Evolutionary conservation across 2,797 vertebrate species (phyloP).

Genomic region (Anisognathus igniventris): DNA sequence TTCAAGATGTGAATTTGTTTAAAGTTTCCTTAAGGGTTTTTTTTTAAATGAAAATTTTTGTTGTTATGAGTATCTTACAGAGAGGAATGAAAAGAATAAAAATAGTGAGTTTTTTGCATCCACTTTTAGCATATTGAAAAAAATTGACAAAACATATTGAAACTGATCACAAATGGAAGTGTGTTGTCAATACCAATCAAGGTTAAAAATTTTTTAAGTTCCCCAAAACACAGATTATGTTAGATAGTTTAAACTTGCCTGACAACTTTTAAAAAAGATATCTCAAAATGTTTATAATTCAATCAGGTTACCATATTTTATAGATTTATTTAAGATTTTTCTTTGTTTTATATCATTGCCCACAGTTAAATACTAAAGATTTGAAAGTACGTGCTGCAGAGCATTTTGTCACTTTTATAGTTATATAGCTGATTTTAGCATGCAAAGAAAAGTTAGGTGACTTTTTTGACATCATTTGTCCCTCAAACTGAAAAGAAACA

Average conservation of each 20-base stretch:
- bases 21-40: background rate
- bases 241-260: background rate
- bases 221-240: background rate
- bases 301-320: background rate
- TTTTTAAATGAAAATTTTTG: background rate
- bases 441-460: background rate
- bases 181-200: background rate
- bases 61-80: background rate
- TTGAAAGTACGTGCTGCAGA: background rate
- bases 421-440: background rate
- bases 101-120: background rate
- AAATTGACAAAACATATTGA: background rate
- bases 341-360: background rate
- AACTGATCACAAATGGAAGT: background rate
- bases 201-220: background rate
- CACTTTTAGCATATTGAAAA: background rate
- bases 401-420: background rate
- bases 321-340: background rate
- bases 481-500: slow-evolving; percentile 12
- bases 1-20: background rate
- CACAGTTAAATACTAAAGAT: background rate
- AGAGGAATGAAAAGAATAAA: background rate
- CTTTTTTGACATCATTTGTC: background rate
- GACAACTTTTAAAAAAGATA: background rate
- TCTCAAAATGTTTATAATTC: background rate